Evolutionary conservation across 2,888 invertebrate genomes (phyloP).

Genomic region (Drosophila paucipuncta): DNA sequence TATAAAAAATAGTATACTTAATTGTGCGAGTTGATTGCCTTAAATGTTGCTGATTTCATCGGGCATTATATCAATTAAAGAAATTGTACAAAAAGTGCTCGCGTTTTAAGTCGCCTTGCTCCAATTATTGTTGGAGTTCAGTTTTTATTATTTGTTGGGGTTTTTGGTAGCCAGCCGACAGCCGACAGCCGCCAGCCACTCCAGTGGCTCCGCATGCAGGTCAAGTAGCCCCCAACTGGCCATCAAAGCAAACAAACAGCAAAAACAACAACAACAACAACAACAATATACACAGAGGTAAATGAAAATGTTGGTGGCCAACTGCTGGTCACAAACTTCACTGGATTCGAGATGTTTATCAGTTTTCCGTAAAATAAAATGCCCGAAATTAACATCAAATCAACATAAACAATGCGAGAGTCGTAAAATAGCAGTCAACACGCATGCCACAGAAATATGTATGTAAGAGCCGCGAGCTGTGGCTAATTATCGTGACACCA

Average conservation of each 20-base stretch:
- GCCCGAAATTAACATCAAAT: slow-evolving; percentile 75
- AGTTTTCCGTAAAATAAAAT: slow-evolving; percentile 77
- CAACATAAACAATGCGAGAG: slow-evolving; percentile 74
- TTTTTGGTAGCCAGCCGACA: slow-evolving; percentile 21
- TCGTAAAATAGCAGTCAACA: slow-evolving; percentile 69
- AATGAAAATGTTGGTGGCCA: slow-evolving; percentile 57
- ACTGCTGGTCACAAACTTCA: slow-evolving; percentile 12
- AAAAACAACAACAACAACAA: slow-evolving; percentile 18
- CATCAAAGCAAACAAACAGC: slow-evolving; percentile 18
- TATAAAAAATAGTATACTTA: slow-evolving; percentile 41
- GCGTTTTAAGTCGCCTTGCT: slow-evolving; percentile 61
- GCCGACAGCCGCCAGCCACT: slow-evolving; percentile 14
- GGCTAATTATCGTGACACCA: slow-evolving; percentile 80
- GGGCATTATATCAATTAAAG: slow-evolving; percentile 70
- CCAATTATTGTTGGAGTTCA: slow-evolving; percentile 46
- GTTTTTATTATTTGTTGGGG: slow-evolving; percentile 12
- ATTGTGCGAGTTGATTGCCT: slow-evolving; percentile 76
- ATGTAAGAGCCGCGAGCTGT: slow-evolving; percentile 37
- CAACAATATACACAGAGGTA: slow-evolving; percentile 45
- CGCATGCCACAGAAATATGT: slow-evolving; percentile 63
- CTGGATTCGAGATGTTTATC: slow-evolving; percentile 65
- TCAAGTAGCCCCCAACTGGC: slow-evolving; percentile 63
- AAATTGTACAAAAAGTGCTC: slow-evolving; percentile 49
- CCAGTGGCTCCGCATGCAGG: slow-evolving; percentile 61
- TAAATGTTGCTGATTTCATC: slow-evolving; percentile 65